These are phyloP conservation scores for Carcharodon carcharias DNA, from an alignment of 2,797 vertebrate genomes.

Conservation along the genomic window DNA sequence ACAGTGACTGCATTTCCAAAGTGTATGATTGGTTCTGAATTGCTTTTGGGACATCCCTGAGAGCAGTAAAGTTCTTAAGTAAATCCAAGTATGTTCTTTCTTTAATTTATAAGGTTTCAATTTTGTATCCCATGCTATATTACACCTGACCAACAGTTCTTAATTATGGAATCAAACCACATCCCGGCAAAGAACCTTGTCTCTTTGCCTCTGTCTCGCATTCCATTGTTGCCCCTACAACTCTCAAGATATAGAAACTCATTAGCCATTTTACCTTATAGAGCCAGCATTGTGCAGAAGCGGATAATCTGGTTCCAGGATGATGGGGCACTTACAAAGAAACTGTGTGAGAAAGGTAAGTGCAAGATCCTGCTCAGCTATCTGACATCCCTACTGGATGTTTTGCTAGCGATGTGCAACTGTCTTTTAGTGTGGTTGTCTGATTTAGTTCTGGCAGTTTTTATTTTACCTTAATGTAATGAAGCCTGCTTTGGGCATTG, in stretches of 20 bases:
- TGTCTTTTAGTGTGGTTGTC: neutral
- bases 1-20: neutral
- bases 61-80: neutral
- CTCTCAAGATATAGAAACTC: neutral
- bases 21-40: neutral
- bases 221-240: neutral
- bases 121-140: neutral
- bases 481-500: neutral
- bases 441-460: neutral
- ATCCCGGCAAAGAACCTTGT: neutral
- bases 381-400: too few relatives aligned
- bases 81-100: neutral
- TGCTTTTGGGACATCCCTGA: neutral
- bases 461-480: neutral
- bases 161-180: neutral
- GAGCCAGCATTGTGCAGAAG: slow-evolving; percentile 92
- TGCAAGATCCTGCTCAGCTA: neutral
- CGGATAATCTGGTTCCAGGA: slow-evolving; percentile 94
- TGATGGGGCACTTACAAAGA: slow-evolving; percentile 85
- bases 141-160: neutral
- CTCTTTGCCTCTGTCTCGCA: neutral
- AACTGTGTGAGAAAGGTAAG: slow-evolving; percentile 92
- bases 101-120: neutral
- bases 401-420: too few relatives aligned
- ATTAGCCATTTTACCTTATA: slow-evolving; percentile 47